Percentiles rank a stretch among this genome's conserved stretches.
Evolutionary conservation across 2,797 vertebrate genomes (phyloP).

Genomic region (Labroides dimidiatus): DNA sequence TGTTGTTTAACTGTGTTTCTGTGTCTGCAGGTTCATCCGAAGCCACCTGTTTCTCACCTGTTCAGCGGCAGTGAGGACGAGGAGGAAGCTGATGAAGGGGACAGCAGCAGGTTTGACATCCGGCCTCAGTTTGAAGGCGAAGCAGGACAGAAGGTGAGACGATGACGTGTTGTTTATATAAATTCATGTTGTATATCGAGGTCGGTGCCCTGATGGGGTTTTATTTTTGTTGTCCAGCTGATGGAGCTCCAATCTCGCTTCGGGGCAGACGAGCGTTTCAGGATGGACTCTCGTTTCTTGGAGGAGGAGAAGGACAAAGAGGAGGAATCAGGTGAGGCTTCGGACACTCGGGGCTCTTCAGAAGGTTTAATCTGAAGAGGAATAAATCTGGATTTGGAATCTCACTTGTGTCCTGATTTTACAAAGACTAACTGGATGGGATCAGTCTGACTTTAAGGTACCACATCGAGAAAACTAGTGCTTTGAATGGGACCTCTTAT

Average conservation of each 20-base stretch:
- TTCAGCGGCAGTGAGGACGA: slow-evolving; percentile 90
- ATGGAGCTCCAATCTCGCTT: slow-evolving; percentile 92
- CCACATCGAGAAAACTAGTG: too few relatives aligned
- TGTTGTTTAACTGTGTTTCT: slow-evolving; percentile 9
- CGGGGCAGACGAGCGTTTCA: slow-evolving; percentile 91
- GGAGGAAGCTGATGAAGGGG: slow-evolving; percentile 77
- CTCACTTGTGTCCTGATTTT: too few relatives aligned
- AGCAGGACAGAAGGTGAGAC: slow-evolving; percentile 92
- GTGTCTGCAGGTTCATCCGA: slow-evolving; percentile 20
- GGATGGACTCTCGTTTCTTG: slow-evolving; percentile 92
- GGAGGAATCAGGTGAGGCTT: slow-evolving; percentile 54
- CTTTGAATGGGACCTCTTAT: too few relatives aligned
- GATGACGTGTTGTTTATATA: too few relatives aligned
- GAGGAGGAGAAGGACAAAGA: slow-evolving; percentile 83
- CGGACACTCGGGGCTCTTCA: too few relatives aligned
- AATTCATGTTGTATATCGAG: too few relatives aligned
- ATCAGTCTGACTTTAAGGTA: not conserved
- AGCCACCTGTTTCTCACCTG: slow-evolving; percentile 70
- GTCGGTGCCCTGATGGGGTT: not conserved
- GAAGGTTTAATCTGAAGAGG: too few relatives aligned
- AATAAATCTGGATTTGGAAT: too few relatives aligned
- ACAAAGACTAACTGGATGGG: not conserved
- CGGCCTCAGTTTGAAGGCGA: slow-evolving; percentile 95
- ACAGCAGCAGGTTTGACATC: slow-evolving; percentile 86
- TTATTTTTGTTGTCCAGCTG: slow-evolving; percentile 80